Conservation (phyloP, 2,113 vertebrate species). For the Narcine bancroftii region DNA sequence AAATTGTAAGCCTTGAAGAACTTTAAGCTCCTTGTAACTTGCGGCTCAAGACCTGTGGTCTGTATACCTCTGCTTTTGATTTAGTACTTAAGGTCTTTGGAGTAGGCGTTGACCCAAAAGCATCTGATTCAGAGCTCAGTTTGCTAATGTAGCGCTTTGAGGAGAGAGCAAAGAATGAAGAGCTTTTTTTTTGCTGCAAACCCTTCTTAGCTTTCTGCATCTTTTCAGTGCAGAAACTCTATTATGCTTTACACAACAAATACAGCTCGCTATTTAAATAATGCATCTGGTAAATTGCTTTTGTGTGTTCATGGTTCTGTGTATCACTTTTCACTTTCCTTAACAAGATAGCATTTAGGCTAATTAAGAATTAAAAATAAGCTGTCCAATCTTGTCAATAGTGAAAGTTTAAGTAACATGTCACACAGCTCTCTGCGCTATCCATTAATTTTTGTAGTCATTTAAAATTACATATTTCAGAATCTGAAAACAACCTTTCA, state of each 20-base stretch:
- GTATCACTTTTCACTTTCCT: slow-evolving; percentile 71
- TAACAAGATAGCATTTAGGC: slow-evolving; percentile 72
- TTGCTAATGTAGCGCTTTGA: background rate
- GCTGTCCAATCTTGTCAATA: slow-evolving; percentile 49
- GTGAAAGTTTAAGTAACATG: background rate
- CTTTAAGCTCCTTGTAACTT: too few relatives aligned
- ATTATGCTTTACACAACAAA: slow-evolving; percentile 40
- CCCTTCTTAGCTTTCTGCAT: background rate
- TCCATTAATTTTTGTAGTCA: background rate
- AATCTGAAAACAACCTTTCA: background rate
- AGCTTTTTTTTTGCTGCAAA: background rate
- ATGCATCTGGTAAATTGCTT: slow-evolving; percentile 49
- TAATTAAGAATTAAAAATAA: slow-evolving; percentile 89
- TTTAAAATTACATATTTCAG: background rate
- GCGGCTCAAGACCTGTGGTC: too few relatives aligned
- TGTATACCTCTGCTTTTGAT: too few relatives aligned
- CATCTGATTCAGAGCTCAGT: background rate
- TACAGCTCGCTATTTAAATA: slow-evolving; percentile 62
- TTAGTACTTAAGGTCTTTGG: background rate
- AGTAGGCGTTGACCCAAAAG: background rate
- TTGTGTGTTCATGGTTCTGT: slow-evolving; percentile 55
- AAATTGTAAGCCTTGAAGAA: too few relatives aligned
- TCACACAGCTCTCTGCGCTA: background rate
- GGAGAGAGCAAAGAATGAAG: background rate
- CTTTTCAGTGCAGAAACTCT: background rate